Conservation (phyloP, 2,797 vertebrate species). For the Poecilia velifera region DNA sequence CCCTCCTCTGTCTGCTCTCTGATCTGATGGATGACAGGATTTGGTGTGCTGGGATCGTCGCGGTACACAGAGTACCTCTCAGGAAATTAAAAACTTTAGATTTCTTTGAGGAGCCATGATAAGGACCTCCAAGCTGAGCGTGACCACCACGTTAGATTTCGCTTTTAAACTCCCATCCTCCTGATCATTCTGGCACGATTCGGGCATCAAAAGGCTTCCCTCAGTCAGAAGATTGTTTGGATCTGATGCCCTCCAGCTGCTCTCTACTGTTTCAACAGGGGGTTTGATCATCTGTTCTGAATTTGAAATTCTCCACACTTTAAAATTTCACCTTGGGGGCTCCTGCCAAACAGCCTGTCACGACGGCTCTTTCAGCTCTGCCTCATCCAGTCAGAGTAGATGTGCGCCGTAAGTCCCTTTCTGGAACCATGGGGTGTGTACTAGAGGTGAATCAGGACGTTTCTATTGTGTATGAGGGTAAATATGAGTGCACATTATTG, state of each 20-base stretch:
- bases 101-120: neutral
- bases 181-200: slow-evolving; percentile 50
- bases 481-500: slow-evolving; percentile 23
- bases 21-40: slow-evolving; percentile 36
- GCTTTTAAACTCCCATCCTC: slow-evolving; percentile 30
- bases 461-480: neutral
- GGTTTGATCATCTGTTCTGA: slow-evolving; percentile 65
- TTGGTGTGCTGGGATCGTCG: slow-evolving; percentile 14
- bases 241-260: slow-evolving; percentile 56
- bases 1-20: slow-evolving; percentile 22
- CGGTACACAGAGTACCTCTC: slow-evolving; percentile 8
- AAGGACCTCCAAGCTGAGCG: slow-evolving; percentile 28
- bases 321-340: slow-evolving; percentile 60
- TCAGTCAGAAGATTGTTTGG: slow-evolving; percentile 56
- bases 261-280: slow-evolving; percentile 47
- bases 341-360: slow-evolving; percentile 66
- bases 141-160: slow-evolving; percentile 45
- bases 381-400: slow-evolving; percentile 19
- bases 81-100: slow-evolving; percentile 12
- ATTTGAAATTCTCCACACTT: slow-evolving; percentile 64
- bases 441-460: slow-evolving; percentile 1
- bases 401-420: slow-evolving; percentile 14
- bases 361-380: slow-evolving; percentile 33
- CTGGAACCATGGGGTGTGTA: slow-evolving; percentile 7
- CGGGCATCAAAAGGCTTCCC: slow-evolving; percentile 31